phyloP scores from a whole-genome alignment of 2,797 vertebrate genomes.

The Microhierax caerulescens region DNA sequence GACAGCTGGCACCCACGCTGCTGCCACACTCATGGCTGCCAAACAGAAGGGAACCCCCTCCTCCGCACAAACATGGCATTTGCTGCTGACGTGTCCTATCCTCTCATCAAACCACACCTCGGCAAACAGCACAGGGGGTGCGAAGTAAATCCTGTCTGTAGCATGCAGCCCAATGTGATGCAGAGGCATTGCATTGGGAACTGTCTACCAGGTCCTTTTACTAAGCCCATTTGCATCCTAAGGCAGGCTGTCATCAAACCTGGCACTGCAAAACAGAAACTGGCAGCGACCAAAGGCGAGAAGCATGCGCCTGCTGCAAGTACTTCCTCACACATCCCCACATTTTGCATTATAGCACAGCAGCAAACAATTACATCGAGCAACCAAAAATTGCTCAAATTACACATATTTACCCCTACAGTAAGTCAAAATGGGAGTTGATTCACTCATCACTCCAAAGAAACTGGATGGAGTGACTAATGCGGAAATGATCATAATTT shows the following conservation, averaged over 20 bases:
- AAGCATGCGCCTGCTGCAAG: neutral
- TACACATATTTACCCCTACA: constrained; percentile 41
- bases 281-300: constrained; percentile 24
- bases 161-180: neutral
- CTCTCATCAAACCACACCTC: neutral
- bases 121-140: neutral
- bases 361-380: constrained; percentile 14
- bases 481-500: constrained; percentile 51
- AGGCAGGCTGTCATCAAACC: constrained; percentile 7
- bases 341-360: neutral
- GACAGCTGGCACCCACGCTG: neutral
- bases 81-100: neutral
- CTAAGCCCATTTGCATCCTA: neutral
- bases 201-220: neutral
- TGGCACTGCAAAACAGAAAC: constrained; percentile 15
- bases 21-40: neutral
- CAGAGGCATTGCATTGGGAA: neutral
- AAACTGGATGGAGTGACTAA: constrained; percentile 56
- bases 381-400: constrained; percentile 49
- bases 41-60: neutral
- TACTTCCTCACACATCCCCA: neutral
- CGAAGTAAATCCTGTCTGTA: neutral
- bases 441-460: constrained; percentile 46
- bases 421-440: constrained; percentile 50
- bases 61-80: neutral